Conservation (phyloP, 2,113 vertebrate genomes). For the Paedocypris sp. region DNA sequence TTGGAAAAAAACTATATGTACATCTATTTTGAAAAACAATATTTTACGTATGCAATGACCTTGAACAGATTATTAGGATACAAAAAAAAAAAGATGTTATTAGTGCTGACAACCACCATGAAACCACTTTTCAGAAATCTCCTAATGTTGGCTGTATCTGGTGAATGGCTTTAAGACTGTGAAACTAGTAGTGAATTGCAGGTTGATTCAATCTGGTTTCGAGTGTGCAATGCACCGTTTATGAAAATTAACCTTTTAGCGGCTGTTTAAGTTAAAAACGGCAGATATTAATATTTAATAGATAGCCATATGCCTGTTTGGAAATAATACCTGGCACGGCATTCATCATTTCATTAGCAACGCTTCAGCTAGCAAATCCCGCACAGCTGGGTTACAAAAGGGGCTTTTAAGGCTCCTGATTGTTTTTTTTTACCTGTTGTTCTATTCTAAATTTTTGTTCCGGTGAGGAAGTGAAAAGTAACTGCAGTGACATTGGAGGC, state of each 20-base stretch:
- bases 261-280: not conserved
- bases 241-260: not conserved
- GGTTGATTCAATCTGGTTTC: not conserved
- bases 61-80: too few relatives aligned
- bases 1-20: too few relatives aligned
- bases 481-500: not conserved
- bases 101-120: too few relatives aligned
- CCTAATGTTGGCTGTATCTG: too few relatives aligned
- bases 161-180: too few relatives aligned
- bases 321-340: constrained; percentile 20
- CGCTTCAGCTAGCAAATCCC: not conserved
- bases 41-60: too few relatives aligned
- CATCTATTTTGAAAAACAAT: too few relatives aligned
- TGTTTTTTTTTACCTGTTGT: not conserved
- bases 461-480: not conserved
- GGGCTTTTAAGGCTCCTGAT: not conserved
- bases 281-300: constrained; percentile 22
- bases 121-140: too few relatives aligned
- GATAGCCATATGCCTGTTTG: constrained; percentile 24
- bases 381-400: constrained; percentile 19
- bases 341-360: constrained; percentile 27
- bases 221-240: not conserved
- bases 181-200: not conserved
- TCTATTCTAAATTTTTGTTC: not conserved
- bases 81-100: too few relatives aligned